phyloP scores from a whole-genome alignment of 2,888 invertebrate genomes.

The Drosophila meridiana region DNA sequence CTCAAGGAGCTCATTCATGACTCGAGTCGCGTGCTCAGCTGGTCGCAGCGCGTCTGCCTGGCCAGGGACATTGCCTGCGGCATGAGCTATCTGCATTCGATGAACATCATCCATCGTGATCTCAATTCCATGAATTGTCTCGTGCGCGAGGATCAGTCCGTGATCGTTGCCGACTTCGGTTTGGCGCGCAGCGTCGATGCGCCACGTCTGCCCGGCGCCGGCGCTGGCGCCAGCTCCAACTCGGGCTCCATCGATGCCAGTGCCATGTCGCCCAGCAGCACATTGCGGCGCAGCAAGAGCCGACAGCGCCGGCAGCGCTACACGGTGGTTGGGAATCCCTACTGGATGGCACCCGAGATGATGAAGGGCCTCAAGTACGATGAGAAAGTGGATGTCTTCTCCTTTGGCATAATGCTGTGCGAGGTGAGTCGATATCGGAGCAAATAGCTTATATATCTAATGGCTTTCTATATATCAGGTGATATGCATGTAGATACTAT shows the following conservation, averaged over 20 bases:
- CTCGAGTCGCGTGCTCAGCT: constrained; percentile 88
- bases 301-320: constrained; percentile 93
- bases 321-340: constrained; percentile 98
- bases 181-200: constrained; percentile 91
- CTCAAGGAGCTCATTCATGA: constrained; percentile 94
- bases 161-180: constrained; percentile 98
- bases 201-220: constrained; percentile 61
- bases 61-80: constrained; percentile 97
- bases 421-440: constrained; percentile 87
- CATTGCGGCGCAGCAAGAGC: constrained; percentile 87
- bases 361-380: constrained; percentile 98
- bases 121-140: constrained; percentile 98
- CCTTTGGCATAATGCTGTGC: constrained; percentile 97
- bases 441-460: neutral
- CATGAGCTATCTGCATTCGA: constrained; percentile 96
- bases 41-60: constrained; percentile 93
- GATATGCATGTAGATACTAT: neutral
- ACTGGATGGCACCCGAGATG: constrained; percentile 99
- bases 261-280: constrained; percentile 82
- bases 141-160: constrained; percentile 94
- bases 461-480: neutral
- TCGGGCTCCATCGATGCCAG: constrained; percentile 19
- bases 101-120: constrained; percentile 97
- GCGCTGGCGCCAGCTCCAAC: constrained; percentile 13
- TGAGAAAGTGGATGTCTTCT: constrained; percentile 98